phyloP scores from a whole-genome alignment of 92 coral and sea anemone genomes.

The Isaurus tuberculatus region DNA sequence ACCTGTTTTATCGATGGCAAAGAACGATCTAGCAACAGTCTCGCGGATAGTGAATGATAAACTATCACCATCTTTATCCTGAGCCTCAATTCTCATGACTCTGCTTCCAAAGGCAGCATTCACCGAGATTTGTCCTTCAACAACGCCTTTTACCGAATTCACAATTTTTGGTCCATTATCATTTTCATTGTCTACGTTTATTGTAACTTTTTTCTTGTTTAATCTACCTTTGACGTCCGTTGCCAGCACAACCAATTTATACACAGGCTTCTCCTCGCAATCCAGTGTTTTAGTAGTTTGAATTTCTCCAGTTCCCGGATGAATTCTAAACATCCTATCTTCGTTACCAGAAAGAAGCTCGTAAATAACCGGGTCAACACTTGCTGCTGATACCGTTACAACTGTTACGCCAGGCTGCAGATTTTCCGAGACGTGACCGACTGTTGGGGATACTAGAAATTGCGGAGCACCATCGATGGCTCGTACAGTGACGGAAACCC shows the following conservation, averaged over 20 bases:
- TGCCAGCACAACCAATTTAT: conserved; percentile 81
- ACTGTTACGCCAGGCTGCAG: conserved; percentile 65
- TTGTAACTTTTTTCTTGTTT: conserved; percentile 67
- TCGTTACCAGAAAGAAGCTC: conserved; percentile 73
- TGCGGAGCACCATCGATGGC: conserved; percentile 86
- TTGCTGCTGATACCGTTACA: conserved; percentile 70
- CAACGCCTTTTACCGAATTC: conserved; percentile 49
- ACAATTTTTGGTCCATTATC: conserved; percentile 82
- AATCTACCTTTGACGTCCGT: conserved; percentile 79
- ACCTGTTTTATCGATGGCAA: conserved; percentile 67
- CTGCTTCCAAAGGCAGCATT: conserved; percentile 68
- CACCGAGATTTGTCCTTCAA: conserved; percentile 69
- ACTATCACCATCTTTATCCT: conserved; percentile 80
- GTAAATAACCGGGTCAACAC: conserved; percentile 81
- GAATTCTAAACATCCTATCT: conserved; percentile 64
- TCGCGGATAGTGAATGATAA: conserved; percentile 72
- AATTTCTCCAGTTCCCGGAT: conserved; percentile 77
- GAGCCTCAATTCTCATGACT: conserved; percentile 71
- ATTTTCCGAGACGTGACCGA: conserved; percentile 75
- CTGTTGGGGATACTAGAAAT: conserved; percentile 66
- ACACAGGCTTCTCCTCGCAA: conserved; percentile 72
- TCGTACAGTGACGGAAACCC: conserved; percentile 60
- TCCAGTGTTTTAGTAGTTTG: conserved; percentile 76
- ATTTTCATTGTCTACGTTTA: conserved; percentile 79
- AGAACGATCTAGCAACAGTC: conserved; percentile 56